Evolutionary conservation across 2,113 vertebrate genomes (phyloP).

Genomic region (Neofelis nebulosa): DNA sequence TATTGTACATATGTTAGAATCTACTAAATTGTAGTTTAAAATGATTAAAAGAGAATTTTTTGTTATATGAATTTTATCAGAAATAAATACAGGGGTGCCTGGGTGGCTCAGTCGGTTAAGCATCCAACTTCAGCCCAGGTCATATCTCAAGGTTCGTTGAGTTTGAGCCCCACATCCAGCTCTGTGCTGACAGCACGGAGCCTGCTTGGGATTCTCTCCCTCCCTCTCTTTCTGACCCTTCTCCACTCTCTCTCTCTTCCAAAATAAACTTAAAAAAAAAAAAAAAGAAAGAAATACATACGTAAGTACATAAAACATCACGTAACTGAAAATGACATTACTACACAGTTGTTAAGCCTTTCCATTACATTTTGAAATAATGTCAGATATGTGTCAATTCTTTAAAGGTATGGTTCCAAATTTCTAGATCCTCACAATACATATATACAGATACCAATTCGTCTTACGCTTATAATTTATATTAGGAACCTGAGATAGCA

Average conservation of each 20-base stretch:
- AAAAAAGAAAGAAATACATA: neutral
- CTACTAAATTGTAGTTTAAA: neutral
- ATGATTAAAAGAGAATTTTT: neutral
- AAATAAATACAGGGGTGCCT: neutral
- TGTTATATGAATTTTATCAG: slow-evolving; percentile 18
- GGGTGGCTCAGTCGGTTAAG: too few species aligned
- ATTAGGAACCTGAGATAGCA: neutral
- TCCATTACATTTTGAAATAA: slow-evolving; percentile 17
- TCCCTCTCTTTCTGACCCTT: too few species aligned
- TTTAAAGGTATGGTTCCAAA: slow-evolving; percentile 23
- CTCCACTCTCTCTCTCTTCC: too few species aligned
- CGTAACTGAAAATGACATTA: slow-evolving; percentile 1
- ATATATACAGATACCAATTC: neutral
- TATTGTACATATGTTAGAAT: neutral
- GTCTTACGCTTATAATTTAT: neutral
- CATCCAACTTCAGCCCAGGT: too few species aligned
- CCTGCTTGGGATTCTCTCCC: too few species aligned
- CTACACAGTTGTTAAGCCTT: neutral
- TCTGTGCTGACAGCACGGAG: too few species aligned
- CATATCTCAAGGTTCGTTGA: too few species aligned
- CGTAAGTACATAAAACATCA: neutral
- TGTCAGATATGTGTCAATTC: neutral
- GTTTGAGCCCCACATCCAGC: too few species aligned
- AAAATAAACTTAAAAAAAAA: too few species aligned
- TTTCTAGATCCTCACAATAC: neutral